A percentile compares a stretch with the other conserved stretches of the same genome.
Evolutionary conservation across 2,113 vertebrate species (phyloP).

Genomic region (Opisthocomus hoazin): DNA sequence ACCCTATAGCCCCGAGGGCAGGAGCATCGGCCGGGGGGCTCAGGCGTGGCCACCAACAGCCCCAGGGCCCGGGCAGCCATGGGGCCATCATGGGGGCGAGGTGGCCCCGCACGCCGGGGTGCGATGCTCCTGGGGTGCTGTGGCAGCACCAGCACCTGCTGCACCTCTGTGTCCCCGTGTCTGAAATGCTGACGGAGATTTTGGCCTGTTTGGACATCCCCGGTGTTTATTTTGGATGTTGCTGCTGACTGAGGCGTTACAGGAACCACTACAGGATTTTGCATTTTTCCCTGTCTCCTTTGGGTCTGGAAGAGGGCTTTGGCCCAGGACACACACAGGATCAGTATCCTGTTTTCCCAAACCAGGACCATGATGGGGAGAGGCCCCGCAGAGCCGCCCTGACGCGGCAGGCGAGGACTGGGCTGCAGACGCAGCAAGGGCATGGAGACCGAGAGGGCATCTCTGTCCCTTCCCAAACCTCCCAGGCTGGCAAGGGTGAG

Average conservation of each 20-base stretch:
- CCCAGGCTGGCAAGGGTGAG: not conserved
- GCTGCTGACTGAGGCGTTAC: not conserved
- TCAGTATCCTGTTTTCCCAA: not conserved
- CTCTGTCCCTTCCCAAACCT: not conserved
- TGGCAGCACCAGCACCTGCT: not conserved
- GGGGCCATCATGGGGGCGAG: not conserved
- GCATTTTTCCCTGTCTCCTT: not conserved
- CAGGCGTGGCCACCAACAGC: not conserved
- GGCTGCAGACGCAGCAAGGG: not conserved
- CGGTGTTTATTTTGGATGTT: not conserved
- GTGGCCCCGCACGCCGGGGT: accelerated
- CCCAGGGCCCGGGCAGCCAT: not conserved
- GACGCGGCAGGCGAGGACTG: not conserved
- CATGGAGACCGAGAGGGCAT: not conserved
- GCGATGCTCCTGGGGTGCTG: not conserved
- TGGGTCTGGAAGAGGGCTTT: not conserved
- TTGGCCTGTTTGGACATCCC: not conserved
- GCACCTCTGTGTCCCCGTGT: not conserved
- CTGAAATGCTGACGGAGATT: not conserved
- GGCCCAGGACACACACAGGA: not conserved
- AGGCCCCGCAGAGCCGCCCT: not conserved
- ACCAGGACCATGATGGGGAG: not conserved
- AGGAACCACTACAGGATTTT: not conserved
- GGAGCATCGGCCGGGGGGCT: not conserved
- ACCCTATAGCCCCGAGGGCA: not conserved